These are phyloP conservation scores for Diadema setosum DNA, from an alignment of 35 echinoderm and acorn worm species.

Conservation along the genomic window DNA sequence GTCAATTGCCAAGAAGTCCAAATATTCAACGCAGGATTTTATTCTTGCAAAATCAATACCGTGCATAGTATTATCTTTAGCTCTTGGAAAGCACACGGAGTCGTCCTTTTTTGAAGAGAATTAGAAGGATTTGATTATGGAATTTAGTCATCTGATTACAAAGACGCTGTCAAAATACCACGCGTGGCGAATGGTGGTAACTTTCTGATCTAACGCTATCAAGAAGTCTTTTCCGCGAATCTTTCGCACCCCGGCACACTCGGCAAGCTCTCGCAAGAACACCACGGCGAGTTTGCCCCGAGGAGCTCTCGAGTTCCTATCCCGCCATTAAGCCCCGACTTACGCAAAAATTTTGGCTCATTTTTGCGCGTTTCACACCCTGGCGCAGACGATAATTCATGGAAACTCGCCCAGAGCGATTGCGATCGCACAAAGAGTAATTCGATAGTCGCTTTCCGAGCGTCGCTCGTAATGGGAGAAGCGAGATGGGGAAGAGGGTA, in stretches of 20 bases:
- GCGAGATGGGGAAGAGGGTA: neutral
- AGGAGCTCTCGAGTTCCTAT: neutral
- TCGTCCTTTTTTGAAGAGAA: no score
- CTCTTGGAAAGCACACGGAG: no score
- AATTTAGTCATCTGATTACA: no score
- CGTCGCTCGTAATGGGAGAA: neutral
- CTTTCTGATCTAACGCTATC: neutral
- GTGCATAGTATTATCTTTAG: no score
- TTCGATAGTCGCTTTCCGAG: neutral
- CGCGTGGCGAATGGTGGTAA: neutral
- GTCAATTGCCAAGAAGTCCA: no score
- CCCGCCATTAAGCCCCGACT: neutral
- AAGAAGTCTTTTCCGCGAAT: neutral
- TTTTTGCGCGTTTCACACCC: slow-evolving; percentile 1
- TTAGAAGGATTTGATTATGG: no score
- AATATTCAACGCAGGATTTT: no score
- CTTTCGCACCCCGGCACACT: no score
- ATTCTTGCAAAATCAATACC: no score
- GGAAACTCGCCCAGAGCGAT: neutral
- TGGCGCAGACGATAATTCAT: slow-evolving; percentile 5
- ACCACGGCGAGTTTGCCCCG: neutral
- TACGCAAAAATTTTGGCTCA: slow-evolving; percentile 5
- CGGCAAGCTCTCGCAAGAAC: no score
- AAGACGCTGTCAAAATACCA: neutral
- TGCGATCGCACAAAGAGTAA: slow-evolving; percentile 13